phyloP scores from a whole-genome alignment of 2,888 invertebrate genomes.

The Papilio elwesi region DNA sequence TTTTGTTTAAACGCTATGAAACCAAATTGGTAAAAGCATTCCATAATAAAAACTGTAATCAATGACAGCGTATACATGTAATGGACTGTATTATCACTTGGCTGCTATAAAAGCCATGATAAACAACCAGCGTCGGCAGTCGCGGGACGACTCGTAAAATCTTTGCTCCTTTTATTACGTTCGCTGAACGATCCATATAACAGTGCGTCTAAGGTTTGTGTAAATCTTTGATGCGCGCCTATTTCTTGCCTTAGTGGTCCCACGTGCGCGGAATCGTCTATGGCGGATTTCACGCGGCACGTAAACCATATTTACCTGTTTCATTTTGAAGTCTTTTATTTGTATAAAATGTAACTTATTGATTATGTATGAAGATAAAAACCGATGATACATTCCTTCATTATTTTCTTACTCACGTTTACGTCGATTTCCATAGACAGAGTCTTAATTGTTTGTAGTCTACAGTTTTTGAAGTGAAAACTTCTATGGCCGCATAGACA shows the following conservation, averaged over 20 bases:
- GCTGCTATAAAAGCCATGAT: constrained; percentile 63
- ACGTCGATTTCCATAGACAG: no score
- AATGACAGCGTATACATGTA: constrained; percentile 39
- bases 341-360: not conserved
- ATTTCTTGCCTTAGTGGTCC: constrained; percentile 51
- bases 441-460: no score
- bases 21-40: not conserved
- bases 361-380: not conserved
- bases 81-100: constrained; percentile 46
- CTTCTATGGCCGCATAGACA: no score
- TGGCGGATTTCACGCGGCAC: constrained; percentile 44
- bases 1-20: not conserved
- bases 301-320: constrained; percentile 27
- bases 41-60: constrained; percentile 27
- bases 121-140: constrained; percentile 57
- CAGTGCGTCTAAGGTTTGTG: constrained; percentile 56
- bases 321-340: constrained; percentile 21
- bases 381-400: no score
- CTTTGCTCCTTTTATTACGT: constrained; percentile 66
- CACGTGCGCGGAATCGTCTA: constrained; percentile 48
- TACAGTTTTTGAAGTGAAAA: no score
- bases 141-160: constrained; percentile 69
- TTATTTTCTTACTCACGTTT: no score
- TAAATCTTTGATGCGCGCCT: constrained; percentile 62
- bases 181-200: constrained; percentile 66